A percentile compares a stretch with the other conserved stretches of the same genome.
phyloP scores from a whole-genome alignment of 2,888 invertebrate species.

The Sialis fuliginosa region DNA sequence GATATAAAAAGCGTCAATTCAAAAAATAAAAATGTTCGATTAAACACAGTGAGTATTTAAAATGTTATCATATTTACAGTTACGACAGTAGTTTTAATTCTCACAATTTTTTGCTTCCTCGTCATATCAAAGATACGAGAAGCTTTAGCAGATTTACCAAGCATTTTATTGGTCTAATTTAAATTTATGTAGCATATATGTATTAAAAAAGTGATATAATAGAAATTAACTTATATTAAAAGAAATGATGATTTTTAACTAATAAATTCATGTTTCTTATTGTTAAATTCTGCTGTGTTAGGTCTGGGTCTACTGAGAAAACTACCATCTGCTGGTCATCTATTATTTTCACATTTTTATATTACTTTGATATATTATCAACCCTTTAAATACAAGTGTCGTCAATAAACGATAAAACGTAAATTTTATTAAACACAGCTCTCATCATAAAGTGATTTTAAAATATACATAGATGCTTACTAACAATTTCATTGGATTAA shows the following conservation, averaged over 20 bases:
- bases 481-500: neutral
- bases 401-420: neutral
- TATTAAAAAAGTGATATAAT: too few species aligned
- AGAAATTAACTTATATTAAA: too few species aligned
- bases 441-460: too few species aligned
- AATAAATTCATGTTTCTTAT: conserved; percentile 1
- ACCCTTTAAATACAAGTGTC: neutral
- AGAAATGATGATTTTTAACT: conserved; percentile 1
- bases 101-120: too few species aligned
- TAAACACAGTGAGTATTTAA: conserved; percentile 46
- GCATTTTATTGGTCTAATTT: conserved; percentile 1
- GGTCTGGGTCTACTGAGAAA: too few species aligned
- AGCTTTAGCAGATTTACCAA: neutral
- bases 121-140: too few species aligned
- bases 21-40: conserved; percentile 81
- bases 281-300: too few species aligned
- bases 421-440: too few species aligned
- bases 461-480: too few species aligned
- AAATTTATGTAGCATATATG: too few species aligned
- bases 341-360: neutral
- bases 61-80: neutral
- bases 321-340: neutral
- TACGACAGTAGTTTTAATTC: too few species aligned
- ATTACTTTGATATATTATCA: neutral
- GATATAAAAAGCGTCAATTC: conserved; percentile 91